phyloP scores from a whole-genome alignment of 1,140 invertebrate genomes.

The Portunus trituberculatus region DNA sequence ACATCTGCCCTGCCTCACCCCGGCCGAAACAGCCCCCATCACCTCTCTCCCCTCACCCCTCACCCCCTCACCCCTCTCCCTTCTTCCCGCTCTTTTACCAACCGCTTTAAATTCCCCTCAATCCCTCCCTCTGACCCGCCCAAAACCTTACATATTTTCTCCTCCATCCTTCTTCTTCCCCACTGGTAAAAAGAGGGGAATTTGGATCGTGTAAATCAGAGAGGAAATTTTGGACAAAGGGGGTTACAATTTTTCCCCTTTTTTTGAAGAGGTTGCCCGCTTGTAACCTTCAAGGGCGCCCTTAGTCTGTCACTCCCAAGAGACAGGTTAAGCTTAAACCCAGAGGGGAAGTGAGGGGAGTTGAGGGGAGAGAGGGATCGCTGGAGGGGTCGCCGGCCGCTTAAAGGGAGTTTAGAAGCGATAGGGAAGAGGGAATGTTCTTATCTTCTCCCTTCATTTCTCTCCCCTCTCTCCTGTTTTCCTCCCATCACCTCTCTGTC shows the following conservation, averaged over 20 bases:
- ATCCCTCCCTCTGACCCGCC: not conserved
- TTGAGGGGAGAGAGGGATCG: not conserved
- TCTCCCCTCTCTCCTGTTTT: slow-evolving; percentile 28
- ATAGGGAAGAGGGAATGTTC: not conserved
- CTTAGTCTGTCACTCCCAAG: not conserved
- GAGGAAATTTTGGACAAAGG: not conserved
- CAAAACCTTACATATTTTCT: not conserved
- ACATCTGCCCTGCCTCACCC: slow-evolving; percentile 5
- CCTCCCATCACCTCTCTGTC: not conserved
- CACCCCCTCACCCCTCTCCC: not conserved
- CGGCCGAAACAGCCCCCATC: not conserved
- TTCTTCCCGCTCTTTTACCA: not conserved
- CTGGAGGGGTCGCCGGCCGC: not conserved
- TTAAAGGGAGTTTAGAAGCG: not conserved
- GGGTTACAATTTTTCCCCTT: not conserved
- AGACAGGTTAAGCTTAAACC: slow-evolving; percentile 21
- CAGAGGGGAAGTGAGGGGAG: slow-evolving; percentile 6
- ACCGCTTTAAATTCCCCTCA: not conserved
- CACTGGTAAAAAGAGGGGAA: not conserved
- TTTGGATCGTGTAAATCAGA: not conserved
- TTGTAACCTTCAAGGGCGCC: not conserved
- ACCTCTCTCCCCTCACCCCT: not conserved
- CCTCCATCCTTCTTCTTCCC: not conserved
- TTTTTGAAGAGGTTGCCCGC: not conserved
- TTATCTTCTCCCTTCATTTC: not conserved